Conservation (phyloP, 2,888 invertebrate species). For the Gymnoscelis rufifasciata region DNA sequence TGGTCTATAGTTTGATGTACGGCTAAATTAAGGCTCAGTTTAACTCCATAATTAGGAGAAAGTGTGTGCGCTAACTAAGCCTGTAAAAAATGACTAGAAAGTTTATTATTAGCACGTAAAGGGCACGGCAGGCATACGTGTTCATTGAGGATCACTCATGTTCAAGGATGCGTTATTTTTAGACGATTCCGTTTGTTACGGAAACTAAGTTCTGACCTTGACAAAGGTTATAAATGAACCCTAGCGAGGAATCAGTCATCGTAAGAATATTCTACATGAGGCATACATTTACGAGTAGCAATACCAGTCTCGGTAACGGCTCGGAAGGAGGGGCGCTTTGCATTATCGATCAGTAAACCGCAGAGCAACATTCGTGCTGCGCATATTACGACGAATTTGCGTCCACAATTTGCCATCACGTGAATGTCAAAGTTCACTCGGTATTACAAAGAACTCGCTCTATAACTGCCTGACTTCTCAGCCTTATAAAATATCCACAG, state of each 20-base stretch:
- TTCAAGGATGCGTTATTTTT: too few relatives aligned
- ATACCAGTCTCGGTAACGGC: not conserved
- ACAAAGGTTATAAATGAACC: too few relatives aligned
- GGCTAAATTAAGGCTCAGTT: slow-evolving; percentile 22
- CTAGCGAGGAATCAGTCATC: too few relatives aligned
- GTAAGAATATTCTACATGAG: too few relatives aligned
- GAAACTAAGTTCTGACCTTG: too few relatives aligned
- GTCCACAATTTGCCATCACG: slow-evolving; percentile 64
- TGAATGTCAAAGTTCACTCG: slow-evolving; percentile 57
- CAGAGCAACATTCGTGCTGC: slow-evolving; percentile 29
- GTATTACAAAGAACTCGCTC: slow-evolving; percentile 29
- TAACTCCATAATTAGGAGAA: slow-evolving; percentile 54
- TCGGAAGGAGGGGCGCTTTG: slow-evolving; percentile 11
- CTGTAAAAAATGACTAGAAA: slow-evolving; percentile 41
- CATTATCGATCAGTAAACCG: slow-evolving; percentile 17
- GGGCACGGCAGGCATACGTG: too few relatives aligned
- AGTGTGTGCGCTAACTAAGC: slow-evolving; percentile 47
- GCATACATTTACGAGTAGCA: too few relatives aligned
- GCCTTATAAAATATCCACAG: slow-evolving; percentile 18
- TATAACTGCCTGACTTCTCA: slow-evolving; percentile 28
- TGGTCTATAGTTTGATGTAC: slow-evolving; percentile 14
- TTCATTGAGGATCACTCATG: too few relatives aligned
- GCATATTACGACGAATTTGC: slow-evolving; percentile 57
- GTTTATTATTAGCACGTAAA: slow-evolving; percentile 53
- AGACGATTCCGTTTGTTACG: too few relatives aligned